Base-by-base conservation (phyloP, 2,888 invertebrate genomes). In the Aphelenchoides bicaudatus region DNA sequence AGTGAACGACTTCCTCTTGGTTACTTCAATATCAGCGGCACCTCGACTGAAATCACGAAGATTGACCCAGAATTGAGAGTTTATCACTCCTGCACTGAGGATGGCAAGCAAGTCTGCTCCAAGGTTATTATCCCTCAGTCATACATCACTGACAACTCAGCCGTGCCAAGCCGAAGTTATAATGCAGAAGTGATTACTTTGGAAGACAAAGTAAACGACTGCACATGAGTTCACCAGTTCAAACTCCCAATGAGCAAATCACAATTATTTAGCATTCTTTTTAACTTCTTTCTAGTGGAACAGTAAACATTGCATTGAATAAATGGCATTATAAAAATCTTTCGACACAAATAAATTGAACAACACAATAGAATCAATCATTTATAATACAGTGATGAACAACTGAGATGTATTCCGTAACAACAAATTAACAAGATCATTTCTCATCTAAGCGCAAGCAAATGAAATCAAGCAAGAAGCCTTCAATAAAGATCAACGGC, bases 401-500 rank as follows among this genome's bases (percentile, higher is more conserved):
- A n/a, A n/a, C n/a, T n/a, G n/a, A n/a, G n/a, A n/a, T n/a, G n/a
- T n/a, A n/a, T n/a, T n/a, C n/a, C n/a, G n/a, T n/a, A n/a, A n/a
- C n/a, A n/a, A n/a, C n/a, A n/a, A n/a, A n/a, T n/a, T n/a, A n/a
- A n/a, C n/a, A n/a, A n/a, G n/a, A n/a, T n/a, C n/a, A n/a, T n/a
- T n/a, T n/a, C n/a, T n/a, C n/a, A 21, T 48, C 37, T 5, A 23
- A 27, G 13, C 28, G 49, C 5, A 38, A n/a, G n/a, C 10, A 19
- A n/a, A 98, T 96, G 80, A 94, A 94, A 72, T 89, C 88, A 0
- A 91, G 91, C 6, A 58, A 37, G 39, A 58, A 58, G 8, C 39
- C 59, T 16, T 58, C 59, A 21, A 58, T 19, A 28, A 47, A 60
- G 23, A 61, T 27, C 23, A 58, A 21, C 19, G 61, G 61, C 39